Evolutionary conservation across 2,888 invertebrate genomes (phyloP).

Genomic region (Oscheius myriophilus): DNA sequence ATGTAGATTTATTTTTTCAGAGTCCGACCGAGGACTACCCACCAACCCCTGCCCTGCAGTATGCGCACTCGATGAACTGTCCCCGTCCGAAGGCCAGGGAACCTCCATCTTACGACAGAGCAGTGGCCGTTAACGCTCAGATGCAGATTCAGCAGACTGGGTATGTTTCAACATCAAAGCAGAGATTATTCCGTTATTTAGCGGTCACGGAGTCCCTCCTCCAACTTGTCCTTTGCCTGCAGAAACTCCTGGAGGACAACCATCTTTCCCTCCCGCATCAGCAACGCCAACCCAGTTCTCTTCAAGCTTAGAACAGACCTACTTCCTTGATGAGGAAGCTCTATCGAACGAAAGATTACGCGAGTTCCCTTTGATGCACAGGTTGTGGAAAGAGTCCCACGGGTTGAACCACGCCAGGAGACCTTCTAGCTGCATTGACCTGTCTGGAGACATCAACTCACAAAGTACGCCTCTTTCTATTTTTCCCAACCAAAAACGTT

Average conservation of each 20-base stretch:
- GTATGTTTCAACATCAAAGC: not conserved
- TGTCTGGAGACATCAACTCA: slow-evolving; percentile 22
- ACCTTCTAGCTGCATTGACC: slow-evolving; percentile 46
- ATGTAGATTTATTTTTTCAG: slow-evolving; percentile 9
- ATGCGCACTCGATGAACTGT: slow-evolving; percentile 44
- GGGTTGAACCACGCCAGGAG: slow-evolving; percentile 24
- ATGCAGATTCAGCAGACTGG: slow-evolving; percentile 11
- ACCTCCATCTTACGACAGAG: slow-evolving; percentile 46
- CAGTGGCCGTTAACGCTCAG: slow-evolving; percentile 13
- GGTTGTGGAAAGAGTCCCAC: slow-evolving; percentile 42
- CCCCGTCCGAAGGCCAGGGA: slow-evolving; percentile 39
- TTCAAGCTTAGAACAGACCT: slow-evolving; percentile 3
- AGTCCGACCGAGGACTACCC: slow-evolving; percentile 30
- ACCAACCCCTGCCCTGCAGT: slow-evolving; percentile 24
- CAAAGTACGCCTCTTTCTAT: not conserved
- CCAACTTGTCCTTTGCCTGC: slow-evolving; percentile 46
- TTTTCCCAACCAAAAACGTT: not conserved
- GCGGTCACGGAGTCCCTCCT: slow-evolving; percentile 22
- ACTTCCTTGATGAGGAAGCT: slow-evolving; percentile 26
- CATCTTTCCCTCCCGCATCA: slow-evolving; percentile 53
- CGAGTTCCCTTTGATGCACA: slow-evolving; percentile 53
- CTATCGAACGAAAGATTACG: slow-evolving; percentile 37
- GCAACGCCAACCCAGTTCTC: slow-evolving; percentile 44
- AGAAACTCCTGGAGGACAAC: slow-evolving; percentile 49
- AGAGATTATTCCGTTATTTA: not conserved